Evolutionary conservation across 1,140 invertebrate genomes (phyloP), one percentile per base, ranked within the genome.

Genomic region (Anoplolepis gracilipes): DNA sequence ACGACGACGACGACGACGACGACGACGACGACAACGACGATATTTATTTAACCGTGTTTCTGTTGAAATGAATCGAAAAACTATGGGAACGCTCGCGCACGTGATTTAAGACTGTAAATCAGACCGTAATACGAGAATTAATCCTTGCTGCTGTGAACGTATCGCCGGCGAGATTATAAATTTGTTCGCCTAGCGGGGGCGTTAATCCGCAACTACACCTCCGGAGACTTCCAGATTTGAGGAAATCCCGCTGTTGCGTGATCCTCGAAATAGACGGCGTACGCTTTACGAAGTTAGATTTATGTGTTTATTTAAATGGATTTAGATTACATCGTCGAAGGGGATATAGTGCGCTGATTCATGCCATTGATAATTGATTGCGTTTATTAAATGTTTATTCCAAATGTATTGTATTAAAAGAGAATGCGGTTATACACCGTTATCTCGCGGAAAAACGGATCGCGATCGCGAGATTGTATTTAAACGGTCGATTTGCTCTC

Each of bases 81-180:
- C n/a, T 16, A 8, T 8, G 25, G 62, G 28, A 70, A 16, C 22
- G 3, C 49, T 57, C 76, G 22, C 28, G 39, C 77, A 64, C 78
- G 65, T 72, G 78, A 81, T 81, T 81, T 81, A 39, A 19, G 65
- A 22, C 78, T 81, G 78, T 81, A 81, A 81, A 81, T 81, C 78
- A 81, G 65, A 13, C 25, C 55, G 78, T 81, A 81, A 81, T 59
- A 36, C 78, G 19, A 53, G 53, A 36, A 81, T 81, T 81, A 81
- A 81, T 81, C 53, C 78, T 36, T 19, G 77, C 46, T 30, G 76
- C 42, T 67, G 64, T 28, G 67, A 72, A 72, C 42, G 65, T 81
- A 81, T 81, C 65, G 78, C 25, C 65, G 65, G 25, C 65, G 78
- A 81, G 65, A 81, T 81, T 81, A 81, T 81, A 81, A 81, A 81